phyloP scores from a whole-genome alignment of 2,888 invertebrate genomes.

The Blastobasis adustella region DNA sequence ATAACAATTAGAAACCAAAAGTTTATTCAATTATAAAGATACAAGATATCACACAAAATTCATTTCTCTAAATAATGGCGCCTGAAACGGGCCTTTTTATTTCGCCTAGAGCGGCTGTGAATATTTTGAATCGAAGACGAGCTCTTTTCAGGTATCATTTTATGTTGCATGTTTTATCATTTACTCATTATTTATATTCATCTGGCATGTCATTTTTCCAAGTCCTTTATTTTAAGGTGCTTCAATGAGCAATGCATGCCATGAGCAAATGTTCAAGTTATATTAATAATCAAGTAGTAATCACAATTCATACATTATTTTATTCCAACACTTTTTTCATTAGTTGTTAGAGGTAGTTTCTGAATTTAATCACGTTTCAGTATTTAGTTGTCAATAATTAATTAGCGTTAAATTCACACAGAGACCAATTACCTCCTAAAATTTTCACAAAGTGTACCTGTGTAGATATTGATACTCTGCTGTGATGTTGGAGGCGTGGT shows the following conservation, averaged over 20 bases:
- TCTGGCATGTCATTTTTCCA: conserved; percentile 32
- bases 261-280: no score
- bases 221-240: conserved; percentile 5
- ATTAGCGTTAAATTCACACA: no score
- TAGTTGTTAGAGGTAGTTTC: not conserved
- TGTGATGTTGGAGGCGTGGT: no score
- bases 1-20: not conserved
- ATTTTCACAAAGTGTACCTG: no score
- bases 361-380: no score
- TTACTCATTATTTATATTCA: conserved; percentile 24
- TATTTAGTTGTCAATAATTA: no score
- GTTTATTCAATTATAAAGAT: not conserved
- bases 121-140: conserved; percentile 40
- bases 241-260: conserved; percentile 7
- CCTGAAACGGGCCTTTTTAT: conserved; percentile 7
- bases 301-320: not conserved
- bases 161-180: conserved; percentile 60
- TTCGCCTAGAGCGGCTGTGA: not conserved
- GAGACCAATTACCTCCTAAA: no score
- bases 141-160: conserved; percentile 42
- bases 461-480: no score
- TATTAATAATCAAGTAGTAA: not conserved
- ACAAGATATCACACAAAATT: not conserved
- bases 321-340: not conserved
- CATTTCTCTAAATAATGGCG: conserved; percentile 8